Conservation (phyloP, 2,113 vertebrate species). For the Laticauda colubrina region DNA sequence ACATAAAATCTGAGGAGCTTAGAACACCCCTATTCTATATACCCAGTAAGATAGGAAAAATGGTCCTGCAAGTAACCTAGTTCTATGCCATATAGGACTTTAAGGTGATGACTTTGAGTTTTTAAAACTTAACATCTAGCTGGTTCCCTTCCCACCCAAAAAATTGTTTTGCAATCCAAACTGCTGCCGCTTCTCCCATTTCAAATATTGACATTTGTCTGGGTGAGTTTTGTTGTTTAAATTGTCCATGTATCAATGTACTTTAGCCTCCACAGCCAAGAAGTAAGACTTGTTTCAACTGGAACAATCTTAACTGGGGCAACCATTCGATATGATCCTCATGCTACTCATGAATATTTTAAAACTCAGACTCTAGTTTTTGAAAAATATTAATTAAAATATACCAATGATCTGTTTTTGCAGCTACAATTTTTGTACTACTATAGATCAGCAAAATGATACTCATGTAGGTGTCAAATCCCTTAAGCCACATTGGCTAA, state of each 20-base stretch:
- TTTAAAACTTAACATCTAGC: slow-evolving; percentile 37
- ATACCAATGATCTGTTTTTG: background rate
- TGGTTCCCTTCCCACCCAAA: slow-evolving; percentile 60
- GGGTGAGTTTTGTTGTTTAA: slow-evolving; percentile 68
- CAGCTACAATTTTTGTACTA: background rate
- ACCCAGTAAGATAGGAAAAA: background rate
- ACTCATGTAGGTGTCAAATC: background rate
- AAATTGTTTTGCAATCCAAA: slow-evolving; percentile 68
- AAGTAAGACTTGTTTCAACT: slow-evolving; percentile 51
- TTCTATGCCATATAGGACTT: background rate
- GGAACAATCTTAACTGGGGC: slow-evolving; percentile 57
- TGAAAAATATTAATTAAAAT: background rate
- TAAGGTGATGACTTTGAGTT: background rate
- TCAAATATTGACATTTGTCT: slow-evolving; percentile 75
- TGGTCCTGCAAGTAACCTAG: background rate
- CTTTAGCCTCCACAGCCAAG: slow-evolving; percentile 46
- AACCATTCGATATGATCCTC: slow-evolving; percentile 52
- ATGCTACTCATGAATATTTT: slow-evolving; percentile 46
- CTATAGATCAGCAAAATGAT: background rate
- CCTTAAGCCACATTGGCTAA: background rate
- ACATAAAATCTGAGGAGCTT: background rate
- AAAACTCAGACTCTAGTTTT: background rate
- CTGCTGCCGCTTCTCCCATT: slow-evolving; percentile 59
- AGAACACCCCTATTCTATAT: background rate
- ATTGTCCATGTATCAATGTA: slow-evolving; percentile 66